Evolutionary conservation across 2,113 vertebrate species (phyloP), one percentile per base, ranked within the genome.

Genomic region (Lophura nycthemera): DNA sequence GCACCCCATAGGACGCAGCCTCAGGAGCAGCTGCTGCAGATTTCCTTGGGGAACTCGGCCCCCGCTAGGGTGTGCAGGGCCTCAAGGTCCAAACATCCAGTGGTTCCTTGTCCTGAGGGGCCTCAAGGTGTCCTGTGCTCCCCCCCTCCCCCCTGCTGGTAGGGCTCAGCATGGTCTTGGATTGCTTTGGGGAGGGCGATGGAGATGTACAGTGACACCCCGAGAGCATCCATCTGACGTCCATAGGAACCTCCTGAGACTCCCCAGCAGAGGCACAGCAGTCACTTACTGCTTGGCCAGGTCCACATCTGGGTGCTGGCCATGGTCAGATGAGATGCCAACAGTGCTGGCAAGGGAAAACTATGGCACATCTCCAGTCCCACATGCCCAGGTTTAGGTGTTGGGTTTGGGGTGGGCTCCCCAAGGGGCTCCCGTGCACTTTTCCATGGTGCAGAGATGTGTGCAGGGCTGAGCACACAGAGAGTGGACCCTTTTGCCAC

Each of bases 371-470:
- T 16, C 24, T 21, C 71, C 71, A n/a, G 30, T 42, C 27, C 32
- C 38, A 57, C 21, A 10, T 24, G 29, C 32, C 7, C 40, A 21
- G 19, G 38, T 30, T n/a, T 21, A 73, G 32, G 42, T 0, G 5
- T 45, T 78, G 38, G 47, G 86, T 32, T 59, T 8, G 0, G 61
- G 85, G 45, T 8, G 10, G 4, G 56, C 38, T 74, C 42, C 40
- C 42, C 0, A 1, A 0, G 0, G 13, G 27, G 57, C 11, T 97
- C 78, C 96, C 92, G 4, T 96, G 93, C 17, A 98, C 95, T 84
- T 97, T 97, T 73, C 98, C 95, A 1, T 97, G 95, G 86, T 89
- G 89, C 14, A 57, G 45, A 97, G 93, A 56, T 97, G 97, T 52
- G 96, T 54, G 96, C 96, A 7, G 93, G 96, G 83, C 97, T 98